Evolutionary conservation across 2,888 invertebrate genomes (phyloP), one percentile per base, ranked within the genome.

Genomic region (Syrphus vitripennis): DNA sequence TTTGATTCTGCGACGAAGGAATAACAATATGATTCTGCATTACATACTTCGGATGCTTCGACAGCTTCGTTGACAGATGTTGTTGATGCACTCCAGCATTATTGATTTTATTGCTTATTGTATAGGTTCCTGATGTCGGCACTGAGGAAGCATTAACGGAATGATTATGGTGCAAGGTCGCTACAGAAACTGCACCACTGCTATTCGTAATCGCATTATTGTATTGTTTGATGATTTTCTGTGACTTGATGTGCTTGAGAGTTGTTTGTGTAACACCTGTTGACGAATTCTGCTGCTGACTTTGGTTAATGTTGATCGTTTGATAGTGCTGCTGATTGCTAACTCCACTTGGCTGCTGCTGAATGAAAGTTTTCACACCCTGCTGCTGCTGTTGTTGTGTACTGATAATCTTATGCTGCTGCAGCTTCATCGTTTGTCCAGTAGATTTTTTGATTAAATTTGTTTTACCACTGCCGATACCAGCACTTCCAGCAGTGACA

Each of bases 201-300:
- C 87, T 90, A 87, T 87, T 90, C 78, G 61, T 87, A 65, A 89
- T 88, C 61, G 88, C 89, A 83, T 89, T 90, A 59, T 89, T 90
- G 78, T 91, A 91, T 88, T 92, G 92, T 87, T 92, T 91, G 3
- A 92, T 89, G 69, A 92, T 89, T 87, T 92, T 89, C 29, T 88
- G 88, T 37, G 89, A 88, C 61, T 88, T 88, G 7, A 89, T 71
- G 37, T 88, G 88, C 50, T 88, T 88, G 7, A 88, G 76, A 9
- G 81, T 89, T 12, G 87, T 77, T 34, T 75, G 82, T 6, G 63
- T 67, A 16, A 67, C 14, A 10, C 71, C 78, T 29, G 79, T 72
- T 2, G 55, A 14, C 5, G 78, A 55, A 14, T 48, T 79, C 19
- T 83, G 87, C 26, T 86, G 86, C 70, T 72, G 88, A 48, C 83